Evolutionary conservation across 1,140 invertebrate genomes (phyloP).

Genomic region (Anastrepha ludens): DNA sequence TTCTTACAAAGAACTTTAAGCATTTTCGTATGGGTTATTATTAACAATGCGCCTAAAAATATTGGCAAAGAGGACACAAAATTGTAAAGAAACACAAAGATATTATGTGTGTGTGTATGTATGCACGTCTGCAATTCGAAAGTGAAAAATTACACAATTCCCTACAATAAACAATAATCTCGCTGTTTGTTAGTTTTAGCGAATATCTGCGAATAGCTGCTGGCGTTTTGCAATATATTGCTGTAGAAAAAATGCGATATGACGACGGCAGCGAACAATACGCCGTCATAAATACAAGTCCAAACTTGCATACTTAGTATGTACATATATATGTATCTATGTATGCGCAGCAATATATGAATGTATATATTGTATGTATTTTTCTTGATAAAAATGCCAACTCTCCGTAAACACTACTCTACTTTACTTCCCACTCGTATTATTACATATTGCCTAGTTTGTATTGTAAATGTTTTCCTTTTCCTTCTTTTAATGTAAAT

Average conservation of each 20-base stretch:
- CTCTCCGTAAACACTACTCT: constrained; percentile 1
- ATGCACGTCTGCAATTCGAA: not conserved
- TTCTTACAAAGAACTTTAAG: not conserved
- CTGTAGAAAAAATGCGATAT: no score
- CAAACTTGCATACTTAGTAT: not conserved
- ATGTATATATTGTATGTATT: not conserved
- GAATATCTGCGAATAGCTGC: constrained; percentile 24
- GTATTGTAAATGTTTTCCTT: constrained; percentile 31
- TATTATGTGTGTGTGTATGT: constrained; percentile 14
- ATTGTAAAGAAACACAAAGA: not conserved
- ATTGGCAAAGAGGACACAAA: constrained; percentile 7
- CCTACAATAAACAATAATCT: constrained; percentile 36
- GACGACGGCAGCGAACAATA: not conserved
- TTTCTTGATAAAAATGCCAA: not conserved
- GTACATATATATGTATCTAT: not conserved
- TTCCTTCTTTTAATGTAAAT: constrained; percentile 38
- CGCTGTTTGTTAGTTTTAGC: constrained; percentile 15
- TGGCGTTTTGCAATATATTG: constrained; percentile 28
- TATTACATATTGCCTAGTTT: constrained; percentile 22
- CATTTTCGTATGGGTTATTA: constrained; percentile 39
- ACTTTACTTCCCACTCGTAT: constrained; percentile 21
- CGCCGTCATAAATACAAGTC: constrained; percentile 16
- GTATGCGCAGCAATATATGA: not conserved
- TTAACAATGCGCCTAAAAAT: constrained; percentile 14
- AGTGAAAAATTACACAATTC: not conserved